Conservation (phyloP, 2,113 vertebrate genomes). For the Neolamprologus tretocephalus region DNA sequence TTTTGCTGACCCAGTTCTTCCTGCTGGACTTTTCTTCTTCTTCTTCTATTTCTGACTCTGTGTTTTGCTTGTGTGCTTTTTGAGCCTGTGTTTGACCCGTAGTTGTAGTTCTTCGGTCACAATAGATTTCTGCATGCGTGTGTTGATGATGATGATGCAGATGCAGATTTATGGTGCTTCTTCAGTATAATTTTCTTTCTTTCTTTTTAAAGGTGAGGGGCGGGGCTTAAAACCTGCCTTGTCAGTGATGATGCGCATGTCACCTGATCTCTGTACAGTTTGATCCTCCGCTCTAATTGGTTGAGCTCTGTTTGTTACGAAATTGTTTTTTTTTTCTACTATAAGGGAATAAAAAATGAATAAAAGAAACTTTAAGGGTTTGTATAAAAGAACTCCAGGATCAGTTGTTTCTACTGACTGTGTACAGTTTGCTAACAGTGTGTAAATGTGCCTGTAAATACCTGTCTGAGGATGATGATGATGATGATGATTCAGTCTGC, state of each 20-base stretch:
- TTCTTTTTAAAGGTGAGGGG: not conserved
- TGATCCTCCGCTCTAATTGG: constrained; percentile 37
- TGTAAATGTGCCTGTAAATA: constrained; percentile 75
- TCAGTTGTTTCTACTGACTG: constrained; percentile 54
- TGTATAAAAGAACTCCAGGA: constrained; percentile 29
- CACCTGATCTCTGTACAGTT: constrained; percentile 33
- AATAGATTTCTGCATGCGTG: constrained; percentile 43
- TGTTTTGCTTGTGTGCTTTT: constrained; percentile 43
- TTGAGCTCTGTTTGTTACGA: constrained; percentile 30
- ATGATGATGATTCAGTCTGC: constrained; percentile 4
- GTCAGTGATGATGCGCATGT: not conserved
- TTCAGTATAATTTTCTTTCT: not conserved
- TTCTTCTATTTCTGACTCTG: not conserved
- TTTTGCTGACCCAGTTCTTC: not conserved
- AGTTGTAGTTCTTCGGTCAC: constrained; percentile 52
- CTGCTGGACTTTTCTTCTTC: not conserved
- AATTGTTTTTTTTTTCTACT: not conserved
- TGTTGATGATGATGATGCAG: constrained; percentile 14
- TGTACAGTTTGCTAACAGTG: constrained; percentile 69
- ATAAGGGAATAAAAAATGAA: constrained; percentile 34
- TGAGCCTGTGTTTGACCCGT: constrained; percentile 36
- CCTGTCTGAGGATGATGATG: constrained; percentile 5
- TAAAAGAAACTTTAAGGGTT: constrained; percentile 20
- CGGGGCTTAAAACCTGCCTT: not conserved
- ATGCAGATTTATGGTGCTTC: constrained; percentile 15